Percentiles rank a stretch among this genome's conserved stretches.
Conservation (phyloP, 2,888 invertebrate genomes). For the Geotrupes spiniger region DNA sequence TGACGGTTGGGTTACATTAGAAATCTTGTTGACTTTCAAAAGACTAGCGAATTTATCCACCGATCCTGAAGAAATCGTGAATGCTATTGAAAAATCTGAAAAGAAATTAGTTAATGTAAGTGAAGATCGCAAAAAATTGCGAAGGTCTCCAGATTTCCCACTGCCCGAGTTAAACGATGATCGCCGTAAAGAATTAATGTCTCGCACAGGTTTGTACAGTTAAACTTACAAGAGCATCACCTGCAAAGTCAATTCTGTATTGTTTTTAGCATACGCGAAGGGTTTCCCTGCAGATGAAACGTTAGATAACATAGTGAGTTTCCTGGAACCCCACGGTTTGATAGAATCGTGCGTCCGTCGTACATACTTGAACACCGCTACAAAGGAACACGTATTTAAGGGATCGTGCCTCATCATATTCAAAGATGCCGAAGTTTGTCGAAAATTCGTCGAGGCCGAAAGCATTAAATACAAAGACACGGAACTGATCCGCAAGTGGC, state of each 20-base stretch:
- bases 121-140: constrained; percentile 59
- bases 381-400: constrained; percentile 71
- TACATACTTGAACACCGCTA: constrained; percentile 59
- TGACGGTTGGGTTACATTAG: constrained; percentile 88
- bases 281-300: constrained; percentile 71
- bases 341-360: constrained; percentile 64
- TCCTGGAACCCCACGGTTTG: constrained; percentile 65
- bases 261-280: constrained; percentile 72
- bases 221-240: not conserved
- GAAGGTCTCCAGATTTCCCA: constrained; percentile 70
- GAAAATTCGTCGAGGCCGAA: constrained; percentile 70
- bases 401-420: constrained; percentile 93
- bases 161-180: constrained; percentile 85
- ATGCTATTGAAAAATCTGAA: constrained; percentile 72
- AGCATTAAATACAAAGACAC: constrained; percentile 63
- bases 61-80: constrained; percentile 67
- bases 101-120: constrained; percentile 69
- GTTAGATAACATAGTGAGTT: constrained; percentile 68
- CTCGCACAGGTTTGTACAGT: constrained; percentile 58
- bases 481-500: constrained; percentile 68
- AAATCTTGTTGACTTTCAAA: constrained; percentile 84
- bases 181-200: constrained; percentile 71
- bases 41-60: constrained; percentile 70
- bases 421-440: constrained; percentile 74
- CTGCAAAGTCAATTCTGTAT: not conserved